These are phyloP conservation scores for Dermolepida albohirtum DNA, from an alignment of 2,888 invertebrate species.

Conservation along the genomic window DNA sequence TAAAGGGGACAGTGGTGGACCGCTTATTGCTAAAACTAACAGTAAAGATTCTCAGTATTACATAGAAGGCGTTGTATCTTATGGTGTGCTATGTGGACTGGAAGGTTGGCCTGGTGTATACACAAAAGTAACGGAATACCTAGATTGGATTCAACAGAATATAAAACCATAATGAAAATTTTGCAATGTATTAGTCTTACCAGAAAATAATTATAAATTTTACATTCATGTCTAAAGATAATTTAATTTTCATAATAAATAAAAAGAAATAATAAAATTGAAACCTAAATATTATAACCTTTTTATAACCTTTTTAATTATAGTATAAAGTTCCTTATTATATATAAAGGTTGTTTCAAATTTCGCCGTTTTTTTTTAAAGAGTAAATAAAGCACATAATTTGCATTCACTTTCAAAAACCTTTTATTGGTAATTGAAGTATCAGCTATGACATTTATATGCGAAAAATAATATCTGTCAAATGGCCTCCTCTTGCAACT, in stretches of 20 bases:
- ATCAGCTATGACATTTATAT: too few relatives aligned
- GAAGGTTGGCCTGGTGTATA: constrained; percentile 74
- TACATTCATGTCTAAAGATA: background rate
- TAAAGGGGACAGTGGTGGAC: constrained; percentile 67
- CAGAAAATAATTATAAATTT: constrained; percentile 15
- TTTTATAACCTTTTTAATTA: too few relatives aligned
- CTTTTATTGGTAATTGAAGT: too few relatives aligned
- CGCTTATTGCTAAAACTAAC: constrained; percentile 71
- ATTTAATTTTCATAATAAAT: background rate
- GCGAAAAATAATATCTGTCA: too few relatives aligned
- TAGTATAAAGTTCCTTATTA: too few relatives aligned
- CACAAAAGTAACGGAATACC: constrained; percentile 70
- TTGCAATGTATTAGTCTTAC: constrained; percentile 6
- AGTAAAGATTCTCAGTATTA: constrained; percentile 59
- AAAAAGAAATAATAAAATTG: too few relatives aligned
- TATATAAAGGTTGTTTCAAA: too few relatives aligned
- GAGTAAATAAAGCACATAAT: too few relatives aligned
- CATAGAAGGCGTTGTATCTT: constrained; percentile 69
- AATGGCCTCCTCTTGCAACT: too few relatives aligned
- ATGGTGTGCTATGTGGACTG: constrained; percentile 64
- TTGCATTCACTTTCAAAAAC: too few relatives aligned
- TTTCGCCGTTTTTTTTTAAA: too few relatives aligned
- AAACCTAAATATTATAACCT: too few relatives aligned
- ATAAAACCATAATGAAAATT: constrained; percentile 28
- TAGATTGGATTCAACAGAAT: constrained; percentile 70